Evolutionary conservation across 1,140 invertebrate genomes (phyloP), one percentile per base, ranked within the genome.

Genomic region (Aethina tumida): DNA sequence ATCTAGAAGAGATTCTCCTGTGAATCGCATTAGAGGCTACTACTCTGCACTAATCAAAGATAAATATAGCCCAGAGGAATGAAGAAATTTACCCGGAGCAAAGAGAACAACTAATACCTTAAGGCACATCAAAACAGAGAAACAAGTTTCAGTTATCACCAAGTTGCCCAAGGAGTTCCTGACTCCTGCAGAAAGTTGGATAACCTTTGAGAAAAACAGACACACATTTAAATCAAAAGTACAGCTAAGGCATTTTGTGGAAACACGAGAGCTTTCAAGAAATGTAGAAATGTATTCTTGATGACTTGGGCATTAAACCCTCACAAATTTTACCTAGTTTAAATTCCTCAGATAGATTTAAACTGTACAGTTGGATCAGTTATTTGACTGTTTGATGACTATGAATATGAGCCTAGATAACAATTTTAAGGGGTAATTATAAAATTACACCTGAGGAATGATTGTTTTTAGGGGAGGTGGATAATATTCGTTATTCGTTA

Each of bases 301-400:
- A 60, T 8, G 55, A 65, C 2, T 43, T 66, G 5, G 58, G 60
- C 1, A 55, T 75, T 2, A 54, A 59, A 5, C 46, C 61, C 0
- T 56, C 49, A n/a, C 55, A 66, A 39, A 41, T 75, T 16, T 36
- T 71, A 4, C 69, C 68, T 0, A 52, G 60, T 0, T 40, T 61
- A 1, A 36, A 36, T 7, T 12, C 8, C 8, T 28, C 10, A 15
- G 41, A 45, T 12, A 17, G 30, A n/a, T 33, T 32, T 17, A 28
- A 31, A 19, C 9, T 39, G 7, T 29, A 26, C 8, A 40, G 39
- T 14, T 47, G 44, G 44, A 60, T 62, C 4, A 65, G 66, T 12
- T 79, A 73, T 41, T 56, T 85, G 8, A 40, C 63, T 78, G 10
- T 85, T 85, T 52, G 81, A 84, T 52, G 71, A 82, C 52, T 71